These are phyloP conservation scores for Mimumesa dahlbomi DNA, from an alignment of 2,888 invertebrate species.

Conservation along the genomic window DNA sequence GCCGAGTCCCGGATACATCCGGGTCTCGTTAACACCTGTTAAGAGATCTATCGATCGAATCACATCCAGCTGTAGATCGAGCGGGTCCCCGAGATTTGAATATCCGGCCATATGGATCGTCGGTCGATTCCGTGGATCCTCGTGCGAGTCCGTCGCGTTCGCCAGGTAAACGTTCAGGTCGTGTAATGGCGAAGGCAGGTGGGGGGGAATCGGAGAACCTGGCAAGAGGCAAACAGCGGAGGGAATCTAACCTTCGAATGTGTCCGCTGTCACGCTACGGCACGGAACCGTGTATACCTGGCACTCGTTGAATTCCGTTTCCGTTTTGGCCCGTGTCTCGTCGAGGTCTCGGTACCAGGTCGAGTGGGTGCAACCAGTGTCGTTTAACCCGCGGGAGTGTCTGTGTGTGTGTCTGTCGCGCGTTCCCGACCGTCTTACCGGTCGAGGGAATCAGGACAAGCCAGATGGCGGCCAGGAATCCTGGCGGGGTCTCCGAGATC, in stretches of 20 bases:
- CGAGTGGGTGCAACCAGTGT: neutral
- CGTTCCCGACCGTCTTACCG: slow-evolving; percentile 26
- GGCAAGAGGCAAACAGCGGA: slow-evolving; percentile 49
- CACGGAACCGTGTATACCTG: slow-evolving; percentile 65
- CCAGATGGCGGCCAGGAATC: slow-evolving; percentile 45
- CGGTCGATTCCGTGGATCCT: slow-evolving; percentile 51
- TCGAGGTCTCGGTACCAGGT: neutral
- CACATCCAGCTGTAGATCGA: too few species aligned
- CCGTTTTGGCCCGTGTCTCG: neutral
- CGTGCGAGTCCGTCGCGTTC: slow-evolving; percentile 62
- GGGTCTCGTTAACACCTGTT: too few species aligned
- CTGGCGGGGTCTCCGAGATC: slow-evolving; percentile 16
- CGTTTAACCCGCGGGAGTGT: neutral
- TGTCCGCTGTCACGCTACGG: slow-evolving; percentile 66
- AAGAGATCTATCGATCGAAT: too few species aligned
- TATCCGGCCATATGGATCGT: slow-evolving; percentile 15
- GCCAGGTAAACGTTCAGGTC: slow-evolving; percentile 65
- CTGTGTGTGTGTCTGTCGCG: slow-evolving; percentile 2
- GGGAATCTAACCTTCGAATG: slow-evolving; percentile 72
- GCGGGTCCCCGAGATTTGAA: slow-evolving; percentile 20
- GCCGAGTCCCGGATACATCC: too few species aligned
- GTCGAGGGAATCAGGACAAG: slow-evolving; percentile 37
- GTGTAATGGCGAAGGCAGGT: slow-evolving; percentile 20
- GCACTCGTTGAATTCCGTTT: slow-evolving; percentile 45
- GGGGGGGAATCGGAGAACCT: slow-evolving; percentile 19